phyloP scores from a whole-genome alignment of 1,140 invertebrate genomes.

The Lutraria rhynchaena region DNA sequence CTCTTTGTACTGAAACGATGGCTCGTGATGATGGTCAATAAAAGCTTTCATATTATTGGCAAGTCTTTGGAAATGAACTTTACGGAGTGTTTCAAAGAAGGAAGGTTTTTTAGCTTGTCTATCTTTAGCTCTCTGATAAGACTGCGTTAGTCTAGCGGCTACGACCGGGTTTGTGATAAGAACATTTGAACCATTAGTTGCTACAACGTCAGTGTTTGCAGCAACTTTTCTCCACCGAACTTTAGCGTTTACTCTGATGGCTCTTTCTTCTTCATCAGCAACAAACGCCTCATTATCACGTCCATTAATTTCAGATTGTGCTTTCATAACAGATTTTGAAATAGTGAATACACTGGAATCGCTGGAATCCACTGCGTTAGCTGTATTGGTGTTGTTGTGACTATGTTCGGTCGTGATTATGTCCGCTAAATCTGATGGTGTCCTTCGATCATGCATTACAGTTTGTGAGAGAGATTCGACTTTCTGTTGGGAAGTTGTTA shows the following conservation, averaged over 20 bases:
- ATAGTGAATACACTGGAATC: background rate
- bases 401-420: too few species aligned
- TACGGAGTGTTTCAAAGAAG: background rate
- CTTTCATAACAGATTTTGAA: background rate
- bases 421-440: too few species aligned
- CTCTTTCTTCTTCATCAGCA: background rate
- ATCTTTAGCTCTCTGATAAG: conserved; percentile 21
- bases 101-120: conserved; percentile 11
- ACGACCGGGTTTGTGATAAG: conserved; percentile 11
- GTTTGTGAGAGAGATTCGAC: too few species aligned
- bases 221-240: background rate
- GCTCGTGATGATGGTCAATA: conserved; percentile 17
- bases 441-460: too few species aligned
- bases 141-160: background rate
- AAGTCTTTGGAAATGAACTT: conserved; percentile 2
- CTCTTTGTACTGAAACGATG: background rate
- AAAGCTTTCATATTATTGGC: background rate
- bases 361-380: too few species aligned
- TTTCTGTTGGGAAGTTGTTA: background rate
- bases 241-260: background rate
- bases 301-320: background rate
- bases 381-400: too few species aligned
- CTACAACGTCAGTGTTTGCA: background rate
- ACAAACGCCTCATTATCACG: background rate
- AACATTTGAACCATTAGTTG: background rate